phyloP scores from a whole-genome alignment of 2,797 vertebrate genomes.

The Eptatretus atami region DNA sequence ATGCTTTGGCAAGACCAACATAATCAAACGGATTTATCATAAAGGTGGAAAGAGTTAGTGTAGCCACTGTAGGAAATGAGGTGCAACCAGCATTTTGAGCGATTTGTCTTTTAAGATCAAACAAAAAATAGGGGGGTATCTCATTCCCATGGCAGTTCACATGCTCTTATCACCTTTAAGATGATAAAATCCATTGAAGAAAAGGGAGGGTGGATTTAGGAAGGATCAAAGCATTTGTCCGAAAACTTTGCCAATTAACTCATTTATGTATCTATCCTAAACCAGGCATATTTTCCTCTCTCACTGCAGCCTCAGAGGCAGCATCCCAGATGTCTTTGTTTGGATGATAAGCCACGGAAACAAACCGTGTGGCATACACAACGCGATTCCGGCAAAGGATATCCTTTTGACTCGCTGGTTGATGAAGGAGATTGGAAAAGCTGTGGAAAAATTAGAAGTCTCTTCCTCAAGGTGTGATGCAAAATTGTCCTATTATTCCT shows the following conservation, averaged over 20 bases:
- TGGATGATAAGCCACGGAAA: slow-evolving; percentile 74
- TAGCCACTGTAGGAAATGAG: no score
- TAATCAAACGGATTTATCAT: no score
- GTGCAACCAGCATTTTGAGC: no score
- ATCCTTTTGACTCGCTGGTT: slow-evolving; percentile 45
- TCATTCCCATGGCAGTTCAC: neutral
- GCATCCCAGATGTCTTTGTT: slow-evolving; percentile 57
- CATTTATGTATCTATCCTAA: no score
- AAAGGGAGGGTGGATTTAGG: no score
- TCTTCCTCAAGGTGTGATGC: slow-evolving; percentile 48
- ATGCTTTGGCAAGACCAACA: no score
- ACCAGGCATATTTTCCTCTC: neutral
- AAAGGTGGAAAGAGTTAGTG: no score
- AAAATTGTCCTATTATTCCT: neutral
- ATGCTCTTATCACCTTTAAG: neutral
- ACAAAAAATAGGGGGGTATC: neutral
- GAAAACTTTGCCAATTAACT: no score
- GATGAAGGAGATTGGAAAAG: slow-evolving; percentile 69
- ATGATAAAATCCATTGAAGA: no score
- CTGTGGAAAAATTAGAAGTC: slow-evolving; percentile 67
- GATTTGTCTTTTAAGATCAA: no score
- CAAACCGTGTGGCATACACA: slow-evolving; percentile 61
- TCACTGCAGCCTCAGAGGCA: slow-evolving; percentile 58
- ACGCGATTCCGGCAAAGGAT: slow-evolving; percentile 62
- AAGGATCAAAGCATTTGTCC: no score